Evolutionary conservation across 35 echinoderm and acorn worm genomes (phyloP).

Genomic region (Nesometra sesokonis): DNA sequence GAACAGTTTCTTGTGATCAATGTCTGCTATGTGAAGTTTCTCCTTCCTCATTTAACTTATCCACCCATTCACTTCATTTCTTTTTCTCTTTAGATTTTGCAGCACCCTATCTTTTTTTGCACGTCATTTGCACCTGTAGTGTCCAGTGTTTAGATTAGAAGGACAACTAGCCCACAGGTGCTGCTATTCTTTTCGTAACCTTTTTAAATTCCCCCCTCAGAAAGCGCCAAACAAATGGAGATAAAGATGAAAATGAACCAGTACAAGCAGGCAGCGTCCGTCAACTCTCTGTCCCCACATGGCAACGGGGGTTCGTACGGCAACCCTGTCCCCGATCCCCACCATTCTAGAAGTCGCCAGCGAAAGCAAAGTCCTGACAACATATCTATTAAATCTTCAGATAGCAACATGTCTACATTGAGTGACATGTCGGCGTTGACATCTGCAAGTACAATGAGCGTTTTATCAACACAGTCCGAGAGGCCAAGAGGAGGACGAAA

Average conservation of each 20-base stretch:
- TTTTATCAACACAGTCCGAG: conserved; percentile 90
- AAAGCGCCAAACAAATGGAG: conserved; percentile 89
- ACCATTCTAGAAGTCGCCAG: conserved; percentile 20
- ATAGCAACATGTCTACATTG: conserved; percentile 94
- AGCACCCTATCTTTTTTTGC: background rate
- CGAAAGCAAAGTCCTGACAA: conserved; percentile 99
- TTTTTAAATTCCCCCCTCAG: conserved; percentile 18
- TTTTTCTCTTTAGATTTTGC: background rate
- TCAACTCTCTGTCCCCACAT: conserved; percentile 72
- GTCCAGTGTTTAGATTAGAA: background rate
- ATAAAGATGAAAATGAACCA: conserved; percentile 94
- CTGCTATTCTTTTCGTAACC: background rate
- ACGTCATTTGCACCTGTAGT: background rate
- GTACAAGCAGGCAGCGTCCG: conserved; percentile 78
- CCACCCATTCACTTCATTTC: background rate
- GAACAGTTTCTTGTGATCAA: background rate
- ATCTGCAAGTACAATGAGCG: conserved; percentile 75
- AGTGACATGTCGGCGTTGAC: conserved; percentile 94
- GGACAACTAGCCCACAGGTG: background rate
- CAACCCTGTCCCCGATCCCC: conserved; percentile 19
- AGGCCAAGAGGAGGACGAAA: conserved; percentile 79
- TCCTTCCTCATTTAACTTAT: background rate
- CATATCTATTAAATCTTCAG: conserved; percentile 92
- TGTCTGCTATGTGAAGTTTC: background rate
- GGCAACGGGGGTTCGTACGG: conserved; percentile 12